phyloP scores from a whole-genome alignment of 2,888 invertebrate species.

The Drosophila algonquin region DNA sequence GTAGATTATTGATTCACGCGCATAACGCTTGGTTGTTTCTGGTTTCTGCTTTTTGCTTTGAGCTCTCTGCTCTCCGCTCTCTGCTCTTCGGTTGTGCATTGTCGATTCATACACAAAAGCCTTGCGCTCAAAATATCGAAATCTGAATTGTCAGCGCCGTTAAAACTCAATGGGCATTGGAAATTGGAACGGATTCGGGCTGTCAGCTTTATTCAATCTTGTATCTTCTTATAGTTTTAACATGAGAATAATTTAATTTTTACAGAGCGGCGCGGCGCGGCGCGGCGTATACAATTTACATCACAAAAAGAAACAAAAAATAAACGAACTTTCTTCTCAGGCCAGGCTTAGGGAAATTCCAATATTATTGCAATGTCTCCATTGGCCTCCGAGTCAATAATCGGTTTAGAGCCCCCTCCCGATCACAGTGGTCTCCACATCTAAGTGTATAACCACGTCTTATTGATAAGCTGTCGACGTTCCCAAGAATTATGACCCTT shows the following conservation, averaged over 20 bases:
- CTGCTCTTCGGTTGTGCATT: conserved; percentile 44
- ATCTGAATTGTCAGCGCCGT: conserved; percentile 70
- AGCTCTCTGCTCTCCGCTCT: background rate
- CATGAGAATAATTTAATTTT: conserved; percentile 73
- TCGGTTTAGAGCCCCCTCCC: conserved; percentile 59
- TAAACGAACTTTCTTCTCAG: conserved; percentile 56
- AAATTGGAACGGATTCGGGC: conserved; percentile 79
- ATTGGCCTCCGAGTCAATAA: conserved; percentile 52
- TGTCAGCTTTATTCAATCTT: conserved; percentile 70
- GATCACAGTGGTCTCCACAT: background rate
- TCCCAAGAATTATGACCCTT: conserved; percentile 30
- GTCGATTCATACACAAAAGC: conserved; percentile 54
- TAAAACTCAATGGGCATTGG: conserved; percentile 76
- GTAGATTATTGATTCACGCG: conserved; percentile 76
- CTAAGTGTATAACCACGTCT: conserved; percentile 11
- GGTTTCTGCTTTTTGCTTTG: conserved; percentile 13
- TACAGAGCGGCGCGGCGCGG: conserved; percentile 18
- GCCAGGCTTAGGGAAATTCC: conserved; percentile 51
- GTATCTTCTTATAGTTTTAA: conserved; percentile 60
- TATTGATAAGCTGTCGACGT: conserved; percentile 35
- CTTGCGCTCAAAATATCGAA: conserved; percentile 41
- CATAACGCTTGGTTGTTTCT: conserved; percentile 63
- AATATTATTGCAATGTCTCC: conserved; percentile 32
- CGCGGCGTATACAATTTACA: conserved; percentile 29
- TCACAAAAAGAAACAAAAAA: conserved; percentile 8